Evolutionary conservation across 2,113 vertebrate species (phyloP).

Genomic region (Trochalopteron elliotii): DNA sequence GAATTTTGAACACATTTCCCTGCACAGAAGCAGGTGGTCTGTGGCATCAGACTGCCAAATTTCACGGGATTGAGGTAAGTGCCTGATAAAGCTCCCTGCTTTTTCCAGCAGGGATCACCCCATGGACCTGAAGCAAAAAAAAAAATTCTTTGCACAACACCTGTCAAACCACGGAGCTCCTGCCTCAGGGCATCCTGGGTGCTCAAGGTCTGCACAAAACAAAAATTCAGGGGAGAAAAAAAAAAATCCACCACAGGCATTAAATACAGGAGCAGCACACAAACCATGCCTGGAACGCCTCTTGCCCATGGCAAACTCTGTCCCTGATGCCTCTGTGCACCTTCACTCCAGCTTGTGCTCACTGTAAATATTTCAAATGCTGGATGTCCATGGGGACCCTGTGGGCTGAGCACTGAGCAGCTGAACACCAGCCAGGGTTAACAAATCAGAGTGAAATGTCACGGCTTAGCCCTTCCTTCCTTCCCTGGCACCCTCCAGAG

Average conservation of each 20-base stretch:
- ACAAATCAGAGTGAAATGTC: constrained; percentile 61
- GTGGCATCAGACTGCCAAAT: background rate
- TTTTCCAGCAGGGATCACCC: background rate
- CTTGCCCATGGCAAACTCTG: background rate
- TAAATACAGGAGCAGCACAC: background rate
- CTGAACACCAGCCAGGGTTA: constrained; percentile 54
- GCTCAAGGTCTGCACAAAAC: background rate
- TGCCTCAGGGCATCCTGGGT: background rate
- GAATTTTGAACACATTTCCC: background rate
- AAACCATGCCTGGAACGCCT: background rate
- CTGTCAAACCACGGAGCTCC: background rate
- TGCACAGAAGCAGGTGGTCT: fast-evolving
- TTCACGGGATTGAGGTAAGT: background rate
- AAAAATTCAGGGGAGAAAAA: background rate
- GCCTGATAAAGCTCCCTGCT: background rate
- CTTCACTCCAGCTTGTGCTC: constrained; percentile 5
- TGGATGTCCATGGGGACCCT: background rate
- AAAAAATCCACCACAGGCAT: background rate
- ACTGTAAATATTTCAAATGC: constrained; percentile 34
- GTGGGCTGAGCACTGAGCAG: background rate
- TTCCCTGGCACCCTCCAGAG: constrained; percentile 40
- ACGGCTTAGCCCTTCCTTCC: constrained; percentile 30
- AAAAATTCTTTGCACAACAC: background rate
- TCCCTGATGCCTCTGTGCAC: background rate
- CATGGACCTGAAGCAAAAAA: background rate